A percentile compares a stretch with the other conserved stretches of the same genome.
phyloP scores from a whole-genome alignment of 2,113 vertebrate species.

The Ctenomys sociabilis region DNA sequence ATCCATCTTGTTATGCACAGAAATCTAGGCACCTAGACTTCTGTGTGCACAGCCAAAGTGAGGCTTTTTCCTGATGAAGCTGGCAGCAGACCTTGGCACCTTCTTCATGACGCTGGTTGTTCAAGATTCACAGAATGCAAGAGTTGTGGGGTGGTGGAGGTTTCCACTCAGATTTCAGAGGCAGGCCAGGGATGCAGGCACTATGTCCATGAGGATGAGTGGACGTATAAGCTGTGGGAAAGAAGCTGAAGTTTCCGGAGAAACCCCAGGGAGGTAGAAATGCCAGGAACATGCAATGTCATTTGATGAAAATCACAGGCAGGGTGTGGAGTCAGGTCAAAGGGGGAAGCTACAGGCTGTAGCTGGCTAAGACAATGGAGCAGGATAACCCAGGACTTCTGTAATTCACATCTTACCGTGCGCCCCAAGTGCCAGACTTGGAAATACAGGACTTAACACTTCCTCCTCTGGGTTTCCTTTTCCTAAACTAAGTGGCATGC shows the following conservation, averaged over 20 bases:
- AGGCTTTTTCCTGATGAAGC: background rate
- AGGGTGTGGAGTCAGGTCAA: background rate
- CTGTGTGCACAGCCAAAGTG: background rate
- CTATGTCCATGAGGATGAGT: background rate
- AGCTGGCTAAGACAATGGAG: background rate
- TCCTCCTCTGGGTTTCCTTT: background rate
- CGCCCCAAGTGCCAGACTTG: background rate
- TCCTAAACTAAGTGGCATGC: background rate
- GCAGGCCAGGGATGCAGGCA: background rate
- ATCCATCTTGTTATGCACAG: background rate
- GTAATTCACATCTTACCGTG: background rate
- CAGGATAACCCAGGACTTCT: background rate
- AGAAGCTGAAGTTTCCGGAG: background rate
- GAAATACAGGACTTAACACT: background rate
- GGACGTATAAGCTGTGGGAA: background rate
- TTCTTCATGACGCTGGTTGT: background rate
- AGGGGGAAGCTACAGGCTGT: background rate
- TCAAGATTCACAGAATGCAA: background rate
- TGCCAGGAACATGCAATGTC: background rate
- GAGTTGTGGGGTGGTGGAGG: background rate
- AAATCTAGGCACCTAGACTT: background rate
- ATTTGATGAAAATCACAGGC: background rate
- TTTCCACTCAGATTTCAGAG: background rate
- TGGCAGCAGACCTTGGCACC: background rate
- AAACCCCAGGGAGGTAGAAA: background rate